Percentiles rank a stretch among this genome's conserved stretches.
Conservation (phyloP, 2,113 vertebrate genomes). For the Macquaria ambigua region DNA sequence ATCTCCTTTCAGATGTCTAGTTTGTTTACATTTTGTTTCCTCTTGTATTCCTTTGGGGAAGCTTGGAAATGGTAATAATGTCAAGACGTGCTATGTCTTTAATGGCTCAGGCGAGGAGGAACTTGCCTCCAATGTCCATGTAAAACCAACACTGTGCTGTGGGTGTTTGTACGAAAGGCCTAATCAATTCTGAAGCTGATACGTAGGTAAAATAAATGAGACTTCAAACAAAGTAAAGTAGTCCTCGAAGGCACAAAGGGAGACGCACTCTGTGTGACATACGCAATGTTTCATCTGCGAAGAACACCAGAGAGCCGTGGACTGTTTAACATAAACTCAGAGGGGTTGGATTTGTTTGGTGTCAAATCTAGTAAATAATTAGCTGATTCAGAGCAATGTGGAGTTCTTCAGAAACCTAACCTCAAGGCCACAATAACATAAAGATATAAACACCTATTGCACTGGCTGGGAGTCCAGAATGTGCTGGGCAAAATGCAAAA, state of each 20-base stretch:
- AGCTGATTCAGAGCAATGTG: conserved; percentile 75
- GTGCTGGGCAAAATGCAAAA: background rate
- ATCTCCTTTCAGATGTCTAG: conserved; percentile 76
- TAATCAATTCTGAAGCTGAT: conserved; percentile 84
- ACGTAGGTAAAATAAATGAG: conserved; percentile 83
- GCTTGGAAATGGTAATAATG: conserved; percentile 78
- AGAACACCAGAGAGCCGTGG: conserved; percentile 55
- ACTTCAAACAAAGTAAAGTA: conserved; percentile 82
- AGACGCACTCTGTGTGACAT: conserved; percentile 72
- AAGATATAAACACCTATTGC: conserved; percentile 59
- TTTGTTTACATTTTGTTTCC: conserved; percentile 81
- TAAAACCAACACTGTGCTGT: conserved; percentile 72
- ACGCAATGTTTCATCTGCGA: conserved; percentile 73
- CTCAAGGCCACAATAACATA: conserved; percentile 43
- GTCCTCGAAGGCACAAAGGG: conserved; percentile 71
- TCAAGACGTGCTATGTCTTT: conserved; percentile 72
- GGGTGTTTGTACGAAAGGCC: conserved; percentile 69
- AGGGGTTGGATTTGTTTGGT: conserved; percentile 77
- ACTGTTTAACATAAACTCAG: conserved; percentile 77
- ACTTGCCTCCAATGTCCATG: conserved; percentile 70
- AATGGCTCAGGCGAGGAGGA: conserved; percentile 67
- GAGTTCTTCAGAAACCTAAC: conserved; percentile 63
- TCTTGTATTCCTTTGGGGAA: conserved; percentile 74
- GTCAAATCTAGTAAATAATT: conserved; percentile 81
- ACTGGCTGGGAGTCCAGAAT: conserved; percentile 16